A percentile compares a stretch with the other conserved stretches of the same genome.
Conservation (phyloP, 2,888 invertebrate species). For the Scaptomyza caliginosa region DNA sequence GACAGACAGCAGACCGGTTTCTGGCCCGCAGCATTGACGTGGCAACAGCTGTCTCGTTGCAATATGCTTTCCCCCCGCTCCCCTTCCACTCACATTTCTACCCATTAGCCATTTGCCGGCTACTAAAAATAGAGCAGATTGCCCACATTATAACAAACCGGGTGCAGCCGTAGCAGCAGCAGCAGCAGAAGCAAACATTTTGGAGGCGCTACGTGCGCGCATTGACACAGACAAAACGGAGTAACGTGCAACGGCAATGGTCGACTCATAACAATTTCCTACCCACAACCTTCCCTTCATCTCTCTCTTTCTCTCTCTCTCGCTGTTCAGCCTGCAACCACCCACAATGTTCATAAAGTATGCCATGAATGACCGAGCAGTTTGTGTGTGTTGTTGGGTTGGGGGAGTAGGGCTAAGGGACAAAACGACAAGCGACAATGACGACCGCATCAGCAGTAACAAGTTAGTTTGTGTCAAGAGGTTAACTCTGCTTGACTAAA, state of each 20-base stretch:
- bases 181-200: slow-evolving; percentile 7
- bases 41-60: slow-evolving; percentile 48
- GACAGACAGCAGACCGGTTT: slow-evolving; percentile 3
- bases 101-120: slow-evolving; percentile 14
- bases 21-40: slow-evolving; percentile 38
- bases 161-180: slow-evolving; percentile 15
- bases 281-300: neutral
- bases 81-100: rapidly evolving
- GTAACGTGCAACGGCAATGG: slow-evolving; percentile 17
- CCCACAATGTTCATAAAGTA: slow-evolving; percentile 64
- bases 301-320: neutral
- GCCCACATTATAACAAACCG: slow-evolving; percentile 70
- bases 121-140: slow-evolving; percentile 76
- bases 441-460: slow-evolving; percentile 23
- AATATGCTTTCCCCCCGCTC: slow-evolving; percentile 6
- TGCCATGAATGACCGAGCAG: slow-evolving; percentile 78
- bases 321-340: neutral
- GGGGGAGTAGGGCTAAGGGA: neutral
- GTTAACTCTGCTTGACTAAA: neutral
- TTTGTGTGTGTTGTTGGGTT: slow-evolving; percentile 34
- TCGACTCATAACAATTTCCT: slow-evolving; percentile 60
- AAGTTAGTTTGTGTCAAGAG: neutral
- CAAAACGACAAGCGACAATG: slow-evolving; percentile 41
- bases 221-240: slow-evolving; percentile 26
- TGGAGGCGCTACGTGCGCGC: slow-evolving; percentile 37